phyloP scores from a whole-genome alignment of 2,888 invertebrate genomes.

The Dynastes maya region DNA sequence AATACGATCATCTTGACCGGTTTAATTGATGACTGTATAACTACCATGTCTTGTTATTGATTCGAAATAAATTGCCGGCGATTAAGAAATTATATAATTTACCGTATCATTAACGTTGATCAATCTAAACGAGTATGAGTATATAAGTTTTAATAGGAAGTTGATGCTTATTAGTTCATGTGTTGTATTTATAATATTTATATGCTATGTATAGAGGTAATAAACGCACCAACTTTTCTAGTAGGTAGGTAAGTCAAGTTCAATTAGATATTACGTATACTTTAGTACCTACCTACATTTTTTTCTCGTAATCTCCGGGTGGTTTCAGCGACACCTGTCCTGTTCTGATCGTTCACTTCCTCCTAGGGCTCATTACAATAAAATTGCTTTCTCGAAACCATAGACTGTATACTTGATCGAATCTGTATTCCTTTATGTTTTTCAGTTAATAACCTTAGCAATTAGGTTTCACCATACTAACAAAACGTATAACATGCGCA shows the following conservation, averaged over 20 bases:
- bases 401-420: conserved; percentile 48
- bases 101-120: conserved; percentile 18
- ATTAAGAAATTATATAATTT: conserved; percentile 44
- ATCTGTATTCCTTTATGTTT: conserved; percentile 30
- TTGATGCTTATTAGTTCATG: conserved; percentile 23
- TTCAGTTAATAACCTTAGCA: conserved; percentile 17
- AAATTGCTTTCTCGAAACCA: conserved; percentile 56
- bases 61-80: conserved; percentile 37
- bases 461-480: conserved; percentile 13
- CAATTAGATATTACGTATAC: conserved; percentile 3
- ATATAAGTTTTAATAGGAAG: conserved; percentile 31
- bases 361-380: conserved; percentile 58
- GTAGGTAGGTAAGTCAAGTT: conserved; percentile 18
- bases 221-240: not conserved
- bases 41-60: conserved; percentile 16
- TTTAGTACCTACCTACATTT: conserved; percentile 2
- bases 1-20: conserved; percentile 10
- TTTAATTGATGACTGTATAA: conserved; percentile 24
- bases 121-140: conserved; percentile 22
- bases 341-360: conserved; percentile 60
- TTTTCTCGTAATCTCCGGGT: conserved; percentile 18
- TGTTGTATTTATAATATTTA: conserved; percentile 1
- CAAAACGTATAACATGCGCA: not conserved
- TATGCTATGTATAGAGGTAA: not conserved
- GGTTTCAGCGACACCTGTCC: conserved; percentile 58